Evolutionary conservation across 2,797 vertebrate genomes (phyloP).

Genomic region (Miichthys miiuy): DNA sequence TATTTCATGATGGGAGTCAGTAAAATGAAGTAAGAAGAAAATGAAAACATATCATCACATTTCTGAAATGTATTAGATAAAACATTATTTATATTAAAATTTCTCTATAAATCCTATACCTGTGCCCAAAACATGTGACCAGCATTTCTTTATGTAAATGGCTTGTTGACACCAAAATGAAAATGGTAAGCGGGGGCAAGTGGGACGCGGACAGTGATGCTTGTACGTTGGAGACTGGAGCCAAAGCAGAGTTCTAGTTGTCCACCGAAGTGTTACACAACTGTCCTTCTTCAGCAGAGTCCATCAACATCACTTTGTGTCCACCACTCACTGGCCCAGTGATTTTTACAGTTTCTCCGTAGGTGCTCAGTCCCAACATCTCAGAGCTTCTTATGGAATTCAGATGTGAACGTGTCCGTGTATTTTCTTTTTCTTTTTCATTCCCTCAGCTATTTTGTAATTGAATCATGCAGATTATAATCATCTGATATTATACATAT

Average conservation of each 20-base stretch:
- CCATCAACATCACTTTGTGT: conserved; percentile 15
- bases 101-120: conserved; percentile 56
- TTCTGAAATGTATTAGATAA: conserved; percentile 68
- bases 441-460: conserved; percentile 69
- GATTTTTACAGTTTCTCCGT: conserved; percentile 17
- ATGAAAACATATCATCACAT: conserved; percentile 60
- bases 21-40: conserved; percentile 57
- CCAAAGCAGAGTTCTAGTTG: conserved; percentile 47
- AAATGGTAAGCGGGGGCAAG: conserved; percentile 20
- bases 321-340: conserved; percentile 10
- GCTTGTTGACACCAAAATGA: conserved; percentile 48
- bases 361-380: conserved; percentile 30
- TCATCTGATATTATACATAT: conserved; percentile 82
- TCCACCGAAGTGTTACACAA: conserved; percentile 27
- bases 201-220: conserved; percentile 41
- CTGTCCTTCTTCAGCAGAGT: conserved; percentile 27
- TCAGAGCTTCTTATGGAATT: conserved; percentile 22
- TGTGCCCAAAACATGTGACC: conserved; percentile 51
- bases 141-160: conserved; percentile 46
- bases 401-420: conserved; percentile 23
- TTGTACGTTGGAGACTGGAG: conserved; percentile 24
- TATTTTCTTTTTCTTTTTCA: conserved; percentile 47
- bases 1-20: conserved; percentile 30
- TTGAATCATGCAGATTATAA: conserved; percentile 84
- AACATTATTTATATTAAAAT: conserved; percentile 79